Evolutionary conservation across 2,113 vertebrate genomes (phyloP), one percentile per base, ranked within the genome.

Genomic region (Micronycteris hirsuta): DNA sequence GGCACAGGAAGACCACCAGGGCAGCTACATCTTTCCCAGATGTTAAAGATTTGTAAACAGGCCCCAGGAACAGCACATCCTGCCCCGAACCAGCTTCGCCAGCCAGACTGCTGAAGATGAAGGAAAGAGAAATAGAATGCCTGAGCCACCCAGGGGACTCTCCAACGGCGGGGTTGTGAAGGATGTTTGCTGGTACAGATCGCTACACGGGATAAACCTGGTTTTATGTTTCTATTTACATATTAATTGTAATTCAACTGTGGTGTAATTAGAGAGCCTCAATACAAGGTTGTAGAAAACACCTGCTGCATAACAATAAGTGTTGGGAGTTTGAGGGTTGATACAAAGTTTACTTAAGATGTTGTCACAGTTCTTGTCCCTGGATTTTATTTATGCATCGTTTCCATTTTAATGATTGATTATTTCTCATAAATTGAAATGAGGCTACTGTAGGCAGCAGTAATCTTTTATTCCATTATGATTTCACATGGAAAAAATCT

Each of bases 161-260:
- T 91, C 61, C 95, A 94, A 88, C 36, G 73, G 92, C 92, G 98
- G 65, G 45, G 89, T n/a, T 96, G 70, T 63, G 88, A 98, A 96
- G 82, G 81, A 76, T 93, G 96, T 95, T 94, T 97, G 83, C 93
- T 92, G 52, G 74, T 86, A 96, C 88, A 94, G 97, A 98, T 97
- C 82, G 52, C 84, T 97, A 92, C 90, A 93, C 87, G 80, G 82
- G 92, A 97, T 97, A 98, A 98, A 94, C 61, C 84, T 78, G 81
- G 87, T 94, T 98, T 98, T 98, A 96, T 96, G 94, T 96, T 97
- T 97, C 87, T 97, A 97, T 98, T 98, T 98, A 97, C 97, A 98
- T 97, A 98, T 97, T 98, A 98, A 98, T 98, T 98, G 96, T 97
- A 98, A 98, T 97, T 97, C 84, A 97, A 97, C 96, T 84, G 87